Evolutionary conservation across 2,797 vertebrate species (phyloP).

Genomic region (Vespertilio murinus): DNA sequence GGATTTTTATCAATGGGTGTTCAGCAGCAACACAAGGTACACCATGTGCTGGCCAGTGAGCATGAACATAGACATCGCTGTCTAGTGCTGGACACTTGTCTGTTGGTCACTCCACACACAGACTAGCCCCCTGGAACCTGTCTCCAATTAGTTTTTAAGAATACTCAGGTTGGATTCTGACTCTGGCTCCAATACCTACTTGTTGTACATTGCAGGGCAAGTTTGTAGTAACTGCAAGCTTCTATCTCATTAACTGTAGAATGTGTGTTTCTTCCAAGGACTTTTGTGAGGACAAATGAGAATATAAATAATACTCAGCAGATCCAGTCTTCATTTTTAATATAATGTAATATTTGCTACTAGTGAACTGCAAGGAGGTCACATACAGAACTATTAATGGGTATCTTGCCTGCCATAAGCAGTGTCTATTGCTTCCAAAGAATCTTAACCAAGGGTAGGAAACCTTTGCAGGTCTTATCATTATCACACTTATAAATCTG

Average conservation of each 20-base stretch:
- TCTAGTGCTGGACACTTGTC: background rate
- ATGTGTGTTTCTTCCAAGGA: background rate
- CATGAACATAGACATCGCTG: background rate
- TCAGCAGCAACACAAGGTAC: background rate
- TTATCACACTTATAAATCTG: background rate
- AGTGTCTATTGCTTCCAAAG: background rate
- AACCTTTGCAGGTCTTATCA: fast-evolving
- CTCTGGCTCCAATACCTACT: background rate
- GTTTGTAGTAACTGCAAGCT: background rate
- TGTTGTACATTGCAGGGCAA: background rate
- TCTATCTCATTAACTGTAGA: background rate
- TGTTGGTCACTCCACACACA: background rate
- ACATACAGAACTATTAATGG: background rate
- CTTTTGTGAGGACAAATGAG: background rate
- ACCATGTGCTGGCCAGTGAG: background rate
- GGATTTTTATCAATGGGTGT: background rate
- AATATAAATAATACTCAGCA: background rate
- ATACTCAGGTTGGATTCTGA: background rate
- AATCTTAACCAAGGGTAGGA: background rate
- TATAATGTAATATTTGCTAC: background rate
- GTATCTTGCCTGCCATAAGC: background rate
- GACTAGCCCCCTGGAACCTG: background rate
- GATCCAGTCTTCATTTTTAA: background rate
- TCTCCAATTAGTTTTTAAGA: background rate
- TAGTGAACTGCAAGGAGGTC: background rate